Conservation (phyloP, 2,888 invertebrate species). For the Mycalesis mineus region DNA sequence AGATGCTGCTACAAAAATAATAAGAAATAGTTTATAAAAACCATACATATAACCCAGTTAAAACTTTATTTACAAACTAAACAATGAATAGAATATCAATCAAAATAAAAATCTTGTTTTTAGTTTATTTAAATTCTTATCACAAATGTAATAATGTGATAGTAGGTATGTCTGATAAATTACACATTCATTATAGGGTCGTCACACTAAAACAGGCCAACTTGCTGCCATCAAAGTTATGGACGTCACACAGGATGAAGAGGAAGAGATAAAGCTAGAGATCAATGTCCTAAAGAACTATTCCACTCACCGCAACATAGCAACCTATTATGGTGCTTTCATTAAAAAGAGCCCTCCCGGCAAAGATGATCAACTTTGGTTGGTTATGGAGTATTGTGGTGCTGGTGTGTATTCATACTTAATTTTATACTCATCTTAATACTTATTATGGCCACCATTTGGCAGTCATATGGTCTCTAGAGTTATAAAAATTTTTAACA, state of each 20-base stretch:
- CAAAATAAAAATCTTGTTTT: too few relatives aligned
- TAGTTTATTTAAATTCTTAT: not conserved
- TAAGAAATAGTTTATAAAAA: too few relatives aligned
- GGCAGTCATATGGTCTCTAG: too few relatives aligned
- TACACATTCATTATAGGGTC: constrained; percentile 83
- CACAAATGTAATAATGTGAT: not conserved
- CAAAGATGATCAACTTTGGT: constrained; percentile 99
- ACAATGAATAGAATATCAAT: too few relatives aligned
- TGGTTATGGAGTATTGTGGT: constrained; percentile 99
- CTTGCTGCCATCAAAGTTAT: constrained; percentile 99
- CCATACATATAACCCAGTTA: too few relatives aligned
- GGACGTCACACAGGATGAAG: constrained; percentile 99
- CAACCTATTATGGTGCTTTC: constrained; percentile 99
- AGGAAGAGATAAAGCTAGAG: constrained; percentile 99
- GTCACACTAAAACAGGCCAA: constrained; percentile 99
- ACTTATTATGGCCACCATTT: too few relatives aligned
- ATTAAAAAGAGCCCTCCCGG: constrained; percentile 99
- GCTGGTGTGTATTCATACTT: constrained; percentile 80
- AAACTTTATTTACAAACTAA: too few relatives aligned
- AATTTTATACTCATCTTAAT: too few relatives aligned
- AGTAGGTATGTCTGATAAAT: not conserved
- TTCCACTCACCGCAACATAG: constrained; percentile 99
- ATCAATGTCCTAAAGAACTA: constrained; percentile 99
- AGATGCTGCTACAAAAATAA: too few relatives aligned
- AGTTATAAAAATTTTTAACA: too few relatives aligned